Percentiles rank a stretch among this genome's conserved stretches.
Evolutionary conservation across 2,113 vertebrate species (phyloP).

Genomic region (Cavia aperea): DNA sequence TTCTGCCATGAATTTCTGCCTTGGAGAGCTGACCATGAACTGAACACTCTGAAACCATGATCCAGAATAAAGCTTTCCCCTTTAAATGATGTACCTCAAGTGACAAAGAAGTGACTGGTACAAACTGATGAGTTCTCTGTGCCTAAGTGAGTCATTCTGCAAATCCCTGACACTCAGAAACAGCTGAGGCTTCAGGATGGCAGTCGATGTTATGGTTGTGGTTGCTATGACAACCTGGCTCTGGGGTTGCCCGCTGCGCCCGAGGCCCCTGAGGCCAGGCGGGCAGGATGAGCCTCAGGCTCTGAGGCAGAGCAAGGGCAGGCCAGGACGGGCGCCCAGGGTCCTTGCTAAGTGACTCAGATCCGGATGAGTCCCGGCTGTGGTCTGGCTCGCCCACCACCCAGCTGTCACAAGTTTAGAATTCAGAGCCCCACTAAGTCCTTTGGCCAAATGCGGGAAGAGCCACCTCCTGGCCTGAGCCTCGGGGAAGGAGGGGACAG

Average conservation of each 20-base stretch:
- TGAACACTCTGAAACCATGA: not conserved
- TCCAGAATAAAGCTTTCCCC: not conserved
- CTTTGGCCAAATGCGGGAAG: not conserved
- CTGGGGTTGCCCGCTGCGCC: not conserved
- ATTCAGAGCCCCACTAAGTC: not conserved
- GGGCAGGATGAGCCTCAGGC: not conserved
- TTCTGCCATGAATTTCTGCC: not conserved
- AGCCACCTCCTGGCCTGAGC: not conserved
- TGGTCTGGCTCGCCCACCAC: not conserved
- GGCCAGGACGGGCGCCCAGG: not conserved
- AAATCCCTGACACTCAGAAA: not conserved
- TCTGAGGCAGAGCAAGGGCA: not conserved
- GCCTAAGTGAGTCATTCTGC: not conserved
- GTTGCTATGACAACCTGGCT: fast-evolving
- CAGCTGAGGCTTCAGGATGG: not conserved
- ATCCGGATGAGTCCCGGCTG: not conserved
- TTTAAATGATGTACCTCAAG: not conserved
- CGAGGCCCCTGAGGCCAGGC: not conserved
- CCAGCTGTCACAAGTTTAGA: no score
- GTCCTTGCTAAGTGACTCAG: not conserved
- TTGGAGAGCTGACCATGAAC: not conserved
- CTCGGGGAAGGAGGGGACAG: not conserved
- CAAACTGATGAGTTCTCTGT: not conserved
- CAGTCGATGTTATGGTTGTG: not conserved
- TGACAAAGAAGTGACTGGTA: not conserved